Evolutionary conservation across 2,888 invertebrate species (phyloP).

Genomic region (Scrobipalpa costella): DNA sequence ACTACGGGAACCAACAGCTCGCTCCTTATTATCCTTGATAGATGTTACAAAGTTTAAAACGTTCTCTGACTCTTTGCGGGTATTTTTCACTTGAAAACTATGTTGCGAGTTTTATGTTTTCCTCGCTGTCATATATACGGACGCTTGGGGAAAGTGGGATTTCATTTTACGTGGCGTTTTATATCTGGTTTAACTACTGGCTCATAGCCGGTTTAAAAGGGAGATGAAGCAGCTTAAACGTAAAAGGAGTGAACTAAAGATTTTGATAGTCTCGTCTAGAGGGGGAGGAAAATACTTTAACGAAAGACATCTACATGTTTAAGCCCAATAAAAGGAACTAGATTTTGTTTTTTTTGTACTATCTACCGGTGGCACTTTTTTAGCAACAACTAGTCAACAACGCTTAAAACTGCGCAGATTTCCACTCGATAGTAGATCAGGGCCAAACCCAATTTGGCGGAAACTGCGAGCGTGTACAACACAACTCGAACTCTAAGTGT

Average conservation of each 20-base stretch:
- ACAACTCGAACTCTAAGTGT: not conserved
- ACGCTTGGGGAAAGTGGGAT: slow-evolving; percentile 6
- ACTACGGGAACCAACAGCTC: slow-evolving; percentile 9
- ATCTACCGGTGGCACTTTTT: not conserved
- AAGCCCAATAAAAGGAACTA: too few species aligned
- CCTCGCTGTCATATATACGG: slow-evolving; percentile 10
- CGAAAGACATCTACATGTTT: too few species aligned
- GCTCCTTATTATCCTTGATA: slow-evolving; percentile 17
- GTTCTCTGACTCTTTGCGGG: slow-evolving; percentile 12
- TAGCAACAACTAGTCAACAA: not conserved
- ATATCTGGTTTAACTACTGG: not conserved
- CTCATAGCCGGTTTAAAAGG: not conserved
- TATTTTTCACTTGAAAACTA: slow-evolving; percentile 19
- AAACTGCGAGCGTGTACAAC: not conserved
- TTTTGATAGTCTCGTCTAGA: not conserved
- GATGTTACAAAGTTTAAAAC: slow-evolving; percentile 18
- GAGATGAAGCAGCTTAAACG: not conserved
- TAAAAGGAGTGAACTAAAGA: not conserved
- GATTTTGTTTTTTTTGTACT: too few species aligned
- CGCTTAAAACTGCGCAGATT: not conserved
- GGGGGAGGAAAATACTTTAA: too few species aligned
- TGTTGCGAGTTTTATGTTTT: slow-evolving; percentile 14
- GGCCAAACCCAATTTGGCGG: not conserved
- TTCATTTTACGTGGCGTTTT: not conserved
- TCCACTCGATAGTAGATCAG: not conserved